These are phyloP conservation scores for Nomada flava DNA, from an alignment of 2,888 invertebrate species.

Conservation along the genomic window DNA sequence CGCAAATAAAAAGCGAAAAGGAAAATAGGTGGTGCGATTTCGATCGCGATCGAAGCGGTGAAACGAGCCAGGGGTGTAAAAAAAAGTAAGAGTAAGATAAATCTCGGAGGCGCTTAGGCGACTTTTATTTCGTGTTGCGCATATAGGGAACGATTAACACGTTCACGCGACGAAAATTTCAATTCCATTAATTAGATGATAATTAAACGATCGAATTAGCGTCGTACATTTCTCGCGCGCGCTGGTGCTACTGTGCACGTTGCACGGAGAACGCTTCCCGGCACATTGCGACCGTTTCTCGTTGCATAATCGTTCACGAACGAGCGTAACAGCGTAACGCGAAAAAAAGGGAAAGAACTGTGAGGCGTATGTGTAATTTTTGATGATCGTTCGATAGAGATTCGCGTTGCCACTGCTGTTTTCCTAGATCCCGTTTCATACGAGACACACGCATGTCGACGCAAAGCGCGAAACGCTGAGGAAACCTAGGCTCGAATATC, in stretches of 20 bases:
- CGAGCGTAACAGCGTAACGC: too few species aligned
- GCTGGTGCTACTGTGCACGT: constrained; percentile 57
- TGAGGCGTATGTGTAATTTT: background rate
- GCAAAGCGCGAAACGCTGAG: too few species aligned
- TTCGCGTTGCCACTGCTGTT: background rate
- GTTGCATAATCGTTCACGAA: too few species aligned
- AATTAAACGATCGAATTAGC: constrained; percentile 56
- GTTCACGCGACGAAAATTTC: constrained; percentile 35
- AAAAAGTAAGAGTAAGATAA: constrained; percentile 41
- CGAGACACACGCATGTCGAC: too few species aligned
- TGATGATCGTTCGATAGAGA: background rate
- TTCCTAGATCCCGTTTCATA: background rate
- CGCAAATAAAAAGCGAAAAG: background rate
- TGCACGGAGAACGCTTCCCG: constrained; percentile 45
- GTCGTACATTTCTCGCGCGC: constrained; percentile 50
- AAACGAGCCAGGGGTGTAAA: constrained; percentile 36
- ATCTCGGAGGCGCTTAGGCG: constrained; percentile 54
- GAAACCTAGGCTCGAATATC: too few species aligned
- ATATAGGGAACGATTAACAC: constrained; percentile 39
- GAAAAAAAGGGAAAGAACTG: background rate
- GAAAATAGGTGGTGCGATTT: background rate
- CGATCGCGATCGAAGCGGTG: constrained; percentile 47
- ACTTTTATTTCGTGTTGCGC: constrained; percentile 59
- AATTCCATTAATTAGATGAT: constrained; percentile 54
- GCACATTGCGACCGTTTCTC: constrained; percentile 14